Percentiles rank a stretch among this genome's conserved stretches.
Conservation (phyloP, 1,140 invertebrate genomes). For the Colletes latitarsis region DNA sequence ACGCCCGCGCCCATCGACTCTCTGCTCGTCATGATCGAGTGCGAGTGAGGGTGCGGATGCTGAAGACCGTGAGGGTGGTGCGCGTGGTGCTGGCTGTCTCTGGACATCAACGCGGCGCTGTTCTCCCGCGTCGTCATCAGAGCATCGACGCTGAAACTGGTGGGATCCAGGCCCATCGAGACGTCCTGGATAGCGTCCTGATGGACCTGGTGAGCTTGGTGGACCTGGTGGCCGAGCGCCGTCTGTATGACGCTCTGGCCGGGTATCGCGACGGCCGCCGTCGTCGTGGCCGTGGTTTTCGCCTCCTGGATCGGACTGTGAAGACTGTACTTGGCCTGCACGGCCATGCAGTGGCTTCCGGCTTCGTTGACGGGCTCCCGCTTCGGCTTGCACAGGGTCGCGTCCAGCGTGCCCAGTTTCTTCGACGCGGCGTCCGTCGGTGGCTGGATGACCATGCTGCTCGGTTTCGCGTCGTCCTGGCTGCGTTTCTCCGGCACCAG, state of each 20-base stretch:
- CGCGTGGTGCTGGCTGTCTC: slow-evolving; percentile 79
- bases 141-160: slow-evolving; percentile 82
- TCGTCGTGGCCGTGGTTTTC: slow-evolving; percentile 60
- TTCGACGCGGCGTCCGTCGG: slow-evolving; percentile 61
- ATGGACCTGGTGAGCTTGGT: slow-evolving; percentile 72
- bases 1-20: slow-evolving; percentile 73
- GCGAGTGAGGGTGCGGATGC: slow-evolving; percentile 77
- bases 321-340: slow-evolving; percentile 76
- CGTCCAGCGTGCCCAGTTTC: slow-evolving; percentile 76
- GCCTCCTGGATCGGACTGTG: slow-evolving; percentile 81
- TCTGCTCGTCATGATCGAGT: slow-evolving; percentile 80
- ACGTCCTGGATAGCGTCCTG: slow-evolving; percentile 79
- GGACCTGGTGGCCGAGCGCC: slow-evolving; percentile 72
- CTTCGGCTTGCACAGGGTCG: slow-evolving; percentile 81
- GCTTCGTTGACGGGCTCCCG: slow-evolving; percentile 84
- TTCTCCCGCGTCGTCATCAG: slow-evolving; percentile 80
- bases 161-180: slow-evolving; percentile 79
- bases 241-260: slow-evolving; percentile 74
- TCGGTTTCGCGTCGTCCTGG: slow-evolving; percentile 71
- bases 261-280: slow-evolving; percentile 30
- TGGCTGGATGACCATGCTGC: slow-evolving; percentile 17
- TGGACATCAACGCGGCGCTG: slow-evolving; percentile 74
- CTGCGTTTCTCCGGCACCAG: slow-evolving; percentile 82
- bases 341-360: slow-evolving; percentile 76
- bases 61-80: slow-evolving; percentile 82